Base-by-base conservation (phyloP, 2,888 invertebrate species). In the Archips crataeganus region DNA sequence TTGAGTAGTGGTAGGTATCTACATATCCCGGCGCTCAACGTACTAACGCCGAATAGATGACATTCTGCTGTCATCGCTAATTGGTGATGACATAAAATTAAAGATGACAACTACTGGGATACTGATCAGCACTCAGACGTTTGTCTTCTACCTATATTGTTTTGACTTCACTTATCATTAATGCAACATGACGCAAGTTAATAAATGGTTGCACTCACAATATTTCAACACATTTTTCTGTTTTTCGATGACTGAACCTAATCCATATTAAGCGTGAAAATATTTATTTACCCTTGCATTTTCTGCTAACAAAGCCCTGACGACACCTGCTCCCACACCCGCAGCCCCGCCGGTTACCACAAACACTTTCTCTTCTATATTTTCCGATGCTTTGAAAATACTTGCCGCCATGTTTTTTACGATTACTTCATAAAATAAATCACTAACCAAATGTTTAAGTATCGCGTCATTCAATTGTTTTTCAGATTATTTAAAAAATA, bases 321-420 rank as follows among this genome's bases (percentile, higher is more conserved):
- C 90, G 2, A 93, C 77, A 0, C 87, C 90, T 2, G 93, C 93
- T 0, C 93, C 93, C 0, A 93, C 85, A 0, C 93, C 93, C 0
- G 87, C 90, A 0, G 93, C 93, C 0, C 93, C 93, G 1, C 93
- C 93, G 0, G 92, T 92, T 76, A 93, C 92, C 70, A 93, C 79
- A 78, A 90, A 84, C 80, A 93, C 91, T 86, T 92, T 93, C 32
- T 89, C 87, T 23, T 90, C 84, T 60, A 90, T 78, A 84, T 80
- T 75, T 23, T 47, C 62, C 13, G 65, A 61, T 4, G 15, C n/a
- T 64, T 69, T 61, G 11, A 75, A n/a, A 54, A 45, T 34, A 61
- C 45, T 36, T 6, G 45, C 64, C 10, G 65, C 74, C 74, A 74
- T 69, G 8, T 59, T 45, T 13, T 8, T 42, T 15, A n/a, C 67